phyloP scores from a whole-genome alignment of 1,140 invertebrate genomes.

The Conopomorpha cramerella region DNA sequence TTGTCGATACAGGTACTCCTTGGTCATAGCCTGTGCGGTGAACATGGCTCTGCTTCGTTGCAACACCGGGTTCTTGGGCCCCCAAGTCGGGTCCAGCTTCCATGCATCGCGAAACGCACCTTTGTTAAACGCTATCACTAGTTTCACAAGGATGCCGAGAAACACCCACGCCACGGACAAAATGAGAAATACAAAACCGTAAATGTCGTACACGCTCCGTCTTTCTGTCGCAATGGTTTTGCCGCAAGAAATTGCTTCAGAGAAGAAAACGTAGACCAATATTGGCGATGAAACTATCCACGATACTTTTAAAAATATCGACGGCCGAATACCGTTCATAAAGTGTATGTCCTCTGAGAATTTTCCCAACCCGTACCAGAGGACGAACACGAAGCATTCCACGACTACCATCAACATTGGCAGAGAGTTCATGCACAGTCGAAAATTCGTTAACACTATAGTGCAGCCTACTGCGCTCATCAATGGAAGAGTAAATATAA shows the following conservation, averaged over 20 bases:
- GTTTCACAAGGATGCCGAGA: conserved; percentile 10
- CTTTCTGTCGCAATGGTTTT: no score
- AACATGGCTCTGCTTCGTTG: conserved; percentile 42
- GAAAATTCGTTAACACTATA: conserved; percentile 11
- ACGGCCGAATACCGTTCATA: conserved; percentile 37
- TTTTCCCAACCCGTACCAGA: conserved; percentile 28
- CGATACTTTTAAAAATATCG: conserved; percentile 18
- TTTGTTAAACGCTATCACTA: conserved; percentile 14
- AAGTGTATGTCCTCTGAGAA: conserved; percentile 46
- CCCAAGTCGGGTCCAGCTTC: conserved; percentile 24
- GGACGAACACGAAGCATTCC: conserved; percentile 27
- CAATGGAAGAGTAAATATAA: conserved; percentile 27
- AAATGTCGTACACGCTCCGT: conserved; percentile 6
- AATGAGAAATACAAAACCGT: no score
- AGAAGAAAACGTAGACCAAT: conserved; percentile 17
- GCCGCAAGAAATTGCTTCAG: no score
- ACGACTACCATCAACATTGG: conserved; percentile 17
- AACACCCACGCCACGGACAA: no score
- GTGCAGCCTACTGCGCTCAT: conserved; percentile 15
- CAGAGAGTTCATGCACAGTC: conserved; percentile 12
- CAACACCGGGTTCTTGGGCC: conserved; percentile 24
- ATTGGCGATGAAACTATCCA: conserved; percentile 19
- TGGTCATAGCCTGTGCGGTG: conserved; percentile 45
- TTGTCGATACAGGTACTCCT: conserved; percentile 47
- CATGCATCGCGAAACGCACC: conserved; percentile 12